phyloP scores from a whole-genome alignment of 1,140 invertebrate genomes.

The Thaumetopoea pityocampa region DNA sequence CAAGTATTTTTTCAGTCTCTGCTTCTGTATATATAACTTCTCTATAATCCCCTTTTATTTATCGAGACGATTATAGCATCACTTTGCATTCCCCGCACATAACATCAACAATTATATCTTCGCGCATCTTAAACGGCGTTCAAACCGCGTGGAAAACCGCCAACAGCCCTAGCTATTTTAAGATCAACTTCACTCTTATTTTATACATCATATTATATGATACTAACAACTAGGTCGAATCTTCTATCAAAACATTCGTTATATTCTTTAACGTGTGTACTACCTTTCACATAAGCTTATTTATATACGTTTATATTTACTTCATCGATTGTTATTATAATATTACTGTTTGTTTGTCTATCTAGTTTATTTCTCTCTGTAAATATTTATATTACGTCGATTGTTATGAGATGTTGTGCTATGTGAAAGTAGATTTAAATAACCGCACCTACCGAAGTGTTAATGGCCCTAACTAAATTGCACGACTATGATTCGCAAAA shows the following conservation, averaged over 20 bases:
- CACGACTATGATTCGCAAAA: conserved; percentile 11
- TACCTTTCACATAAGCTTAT: conserved; percentile 3
- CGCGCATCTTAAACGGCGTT: conserved; percentile 9
- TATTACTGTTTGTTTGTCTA: conserved; percentile 4
- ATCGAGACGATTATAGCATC: too few species aligned
- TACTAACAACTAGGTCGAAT: conserved; percentile 6
- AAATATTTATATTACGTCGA: conserved; percentile 4
- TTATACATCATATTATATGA: conserved; percentile 16
- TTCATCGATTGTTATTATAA: background rate
- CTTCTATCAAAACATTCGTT: conserved; percentile 6
- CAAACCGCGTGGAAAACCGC: conserved; percentile 24
- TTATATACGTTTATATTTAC: conserved; percentile 1
- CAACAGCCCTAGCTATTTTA: conserved; percentile 26
- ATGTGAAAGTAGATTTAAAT: conserved; percentile 18
- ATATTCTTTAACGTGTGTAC: conserved; percentile 5
- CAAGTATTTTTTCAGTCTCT: too few species aligned
- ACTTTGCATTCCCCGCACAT: too few species aligned
- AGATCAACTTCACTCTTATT: conserved; percentile 15
- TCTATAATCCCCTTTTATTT: too few species aligned
- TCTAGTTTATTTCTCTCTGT: conserved; percentile 1
- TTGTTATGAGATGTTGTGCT: conserved; percentile 13
- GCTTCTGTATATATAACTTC: too few species aligned
- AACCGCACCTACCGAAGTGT: conserved; percentile 17
- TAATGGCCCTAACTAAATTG: conserved; percentile 17
- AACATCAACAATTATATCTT: conserved; percentile 8